Conservation (phyloP, 2,113 vertebrate species). For the Gobiocypris rarus region DNA sequence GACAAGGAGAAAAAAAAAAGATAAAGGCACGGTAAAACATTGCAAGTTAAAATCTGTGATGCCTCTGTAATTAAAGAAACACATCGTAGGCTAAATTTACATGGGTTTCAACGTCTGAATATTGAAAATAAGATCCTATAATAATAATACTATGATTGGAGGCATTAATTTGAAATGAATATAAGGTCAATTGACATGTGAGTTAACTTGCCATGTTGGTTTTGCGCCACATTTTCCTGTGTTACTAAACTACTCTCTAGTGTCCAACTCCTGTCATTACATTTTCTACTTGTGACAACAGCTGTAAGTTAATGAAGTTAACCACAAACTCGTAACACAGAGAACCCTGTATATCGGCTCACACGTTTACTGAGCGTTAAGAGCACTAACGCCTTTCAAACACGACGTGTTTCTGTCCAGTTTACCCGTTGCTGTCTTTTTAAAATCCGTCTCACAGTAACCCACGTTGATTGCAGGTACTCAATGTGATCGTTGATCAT, state of each 20-base stretch:
- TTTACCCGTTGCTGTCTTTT: not conserved
- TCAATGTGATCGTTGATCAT: not conserved
- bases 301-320: not conserved
- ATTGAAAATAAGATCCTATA: no score
- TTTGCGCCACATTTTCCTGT: not conserved
- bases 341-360: no score
- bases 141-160: no score
- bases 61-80: no score
- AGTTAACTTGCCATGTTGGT: not conserved
- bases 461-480: not conserved
- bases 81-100: not conserved
- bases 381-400: not conserved
- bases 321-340: not conserved
- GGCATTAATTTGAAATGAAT: no score
- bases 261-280: not conserved
- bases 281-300: not conserved
- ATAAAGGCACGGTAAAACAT: not conserved
- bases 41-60: not conserved
- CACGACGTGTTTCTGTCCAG: not conserved
- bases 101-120: no score
- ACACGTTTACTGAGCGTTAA: not conserved
- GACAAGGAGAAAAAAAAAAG: not conserved
- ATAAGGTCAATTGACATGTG: not conserved
- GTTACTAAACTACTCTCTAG: constrained; percentile 29
- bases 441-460: not conserved